Evolutionary conservation across 2,888 invertebrate species (phyloP), one percentile per base, ranked within the genome.

Genomic region (Thymelicus lineola): DNA sequence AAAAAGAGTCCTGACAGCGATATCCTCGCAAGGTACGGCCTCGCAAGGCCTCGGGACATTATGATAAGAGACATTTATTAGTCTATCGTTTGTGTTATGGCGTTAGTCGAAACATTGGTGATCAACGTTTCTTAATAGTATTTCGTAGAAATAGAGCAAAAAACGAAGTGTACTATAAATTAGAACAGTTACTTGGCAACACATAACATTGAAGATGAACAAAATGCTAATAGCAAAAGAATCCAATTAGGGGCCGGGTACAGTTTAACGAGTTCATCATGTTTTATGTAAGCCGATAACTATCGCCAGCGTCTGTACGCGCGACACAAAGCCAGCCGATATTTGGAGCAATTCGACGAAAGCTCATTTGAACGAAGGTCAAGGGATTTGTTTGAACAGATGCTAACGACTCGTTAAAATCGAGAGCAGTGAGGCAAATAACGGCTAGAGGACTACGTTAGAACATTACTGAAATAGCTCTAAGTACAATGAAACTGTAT

Each of bases 401-500:
- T 57, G 62, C 36, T 36, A 62, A 63, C 64, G 64, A n/a, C 48
- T 68, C 68, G 20, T 68, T 62, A 62, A 62, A 68, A 62, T 65
- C 62, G 20, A 62, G 53, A 61, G 17, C 55, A 61, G 42, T 36
- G 46, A 38, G 20, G 17, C 0, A 42, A 45, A 14, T 67, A 60
- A 28, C 66, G 42, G 1, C 53, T 14, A 6, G 50, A 2, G 15
- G 17, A 50, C 50, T 7, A 48, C 12, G 6, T 15, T 0, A 10
- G 17, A 7, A 53, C 53, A 53, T 50, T 17, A 53, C 53, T 9
- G 53, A 53, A 20, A 20, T 53, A 53, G 20, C 6, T 48, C 48
- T 4, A 1, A 6, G 46, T 28, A 28, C 28, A 28, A 5, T 28
- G 28, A 28, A 28, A 20, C 20, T 20, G 20, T 20, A 20, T 28